A percentile compares a stretch with the other conserved stretches of the same genome.
These are phyloP conservation scores for Nomada lathburiana DNA, from an alignment of 2,888 invertebrate genomes.

Conservation along the genomic window DNA sequence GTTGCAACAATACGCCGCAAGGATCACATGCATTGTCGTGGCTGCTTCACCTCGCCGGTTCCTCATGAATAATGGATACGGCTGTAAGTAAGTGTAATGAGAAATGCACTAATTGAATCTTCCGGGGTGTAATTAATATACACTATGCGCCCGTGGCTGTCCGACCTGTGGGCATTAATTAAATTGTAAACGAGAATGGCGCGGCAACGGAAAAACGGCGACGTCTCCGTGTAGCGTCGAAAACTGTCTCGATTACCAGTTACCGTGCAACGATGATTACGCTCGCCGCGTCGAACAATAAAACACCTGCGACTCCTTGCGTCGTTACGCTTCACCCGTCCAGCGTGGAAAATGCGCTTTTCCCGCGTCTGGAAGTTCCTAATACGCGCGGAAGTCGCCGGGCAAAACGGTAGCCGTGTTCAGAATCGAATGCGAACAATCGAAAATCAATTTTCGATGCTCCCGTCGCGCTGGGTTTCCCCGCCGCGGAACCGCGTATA, in stretches of 20 bases:
- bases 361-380: slow-evolving; percentile 26
- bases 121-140: slow-evolving; percentile 83
- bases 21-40: slow-evolving; percentile 75
- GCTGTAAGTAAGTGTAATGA: slow-evolving; percentile 82
- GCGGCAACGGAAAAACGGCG: slow-evolving; percentile 59
- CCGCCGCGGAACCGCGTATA: neutral
- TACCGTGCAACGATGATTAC: slow-evolving; percentile 11
- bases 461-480: slow-evolving; percentile 1
- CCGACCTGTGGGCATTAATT: slow-evolving; percentile 77
- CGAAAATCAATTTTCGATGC: slow-evolving; percentile 48
- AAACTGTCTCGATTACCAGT: slow-evolving; percentile 45
- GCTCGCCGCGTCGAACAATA: neutral
- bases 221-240: slow-evolving; percentile 10
- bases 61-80: slow-evolving; percentile 82
- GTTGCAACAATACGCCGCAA: slow-evolving; percentile 44
- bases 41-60: slow-evolving; percentile 69
- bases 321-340: neutral
- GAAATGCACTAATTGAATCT: slow-evolving; percentile 84
- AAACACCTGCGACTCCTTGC: slow-evolving; percentile 1
- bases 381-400: slow-evolving; percentile 35
- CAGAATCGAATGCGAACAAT: slow-evolving; percentile 54
- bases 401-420: slow-evolving; percentile 8
- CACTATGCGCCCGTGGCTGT: slow-evolving; percentile 77
- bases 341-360: slow-evolving; percentile 12
- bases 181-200: slow-evolving; percentile 70